Conservation (phyloP, 2,888 invertebrate genomes). For the Tachina grossa region DNA sequence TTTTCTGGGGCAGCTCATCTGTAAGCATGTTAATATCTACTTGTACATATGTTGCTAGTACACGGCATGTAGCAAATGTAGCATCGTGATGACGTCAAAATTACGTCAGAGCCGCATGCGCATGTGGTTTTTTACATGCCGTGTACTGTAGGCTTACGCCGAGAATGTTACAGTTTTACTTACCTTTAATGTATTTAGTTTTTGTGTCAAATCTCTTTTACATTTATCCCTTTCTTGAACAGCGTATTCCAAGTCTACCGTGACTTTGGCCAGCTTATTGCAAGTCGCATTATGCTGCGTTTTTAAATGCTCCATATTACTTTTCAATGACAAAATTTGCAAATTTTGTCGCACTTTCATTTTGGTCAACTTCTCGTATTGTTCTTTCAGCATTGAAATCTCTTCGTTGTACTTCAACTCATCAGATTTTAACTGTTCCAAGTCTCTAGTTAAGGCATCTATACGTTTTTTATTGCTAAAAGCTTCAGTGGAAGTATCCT, state of each 20-base stretch:
- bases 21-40: no score
- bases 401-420: constrained; percentile 78
- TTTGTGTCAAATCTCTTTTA: constrained; percentile 78
- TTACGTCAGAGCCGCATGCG: no score
- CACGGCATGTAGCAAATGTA: no score
- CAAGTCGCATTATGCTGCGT: constrained; percentile 79
- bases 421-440: constrained; percentile 77
- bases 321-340: constrained; percentile 81
- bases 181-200: constrained; percentile 79
- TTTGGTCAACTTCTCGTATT: constrained; percentile 79
- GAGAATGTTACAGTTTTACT: background rate
- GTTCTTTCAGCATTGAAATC: constrained; percentile 75
- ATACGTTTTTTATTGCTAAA: constrained; percentile 79
- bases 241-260: constrained; percentile 80
- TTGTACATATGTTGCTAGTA: no score
- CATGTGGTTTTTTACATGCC: no score
- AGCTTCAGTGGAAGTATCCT: constrained; percentile 82
- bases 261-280: constrained; percentile 80
- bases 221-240: constrained; percentile 80
- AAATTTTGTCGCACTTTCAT: constrained; percentile 81
- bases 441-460: constrained; percentile 78
- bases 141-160: no score
- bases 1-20: no score
- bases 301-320: constrained; percentile 80
- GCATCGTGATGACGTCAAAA: no score